A percentile compares a stretch with the other conserved stretches of the same genome.
Evolutionary conservation across 2,888 invertebrate genomes (phyloP).

Genomic region (Oegoconia quadripuncta): DNA sequence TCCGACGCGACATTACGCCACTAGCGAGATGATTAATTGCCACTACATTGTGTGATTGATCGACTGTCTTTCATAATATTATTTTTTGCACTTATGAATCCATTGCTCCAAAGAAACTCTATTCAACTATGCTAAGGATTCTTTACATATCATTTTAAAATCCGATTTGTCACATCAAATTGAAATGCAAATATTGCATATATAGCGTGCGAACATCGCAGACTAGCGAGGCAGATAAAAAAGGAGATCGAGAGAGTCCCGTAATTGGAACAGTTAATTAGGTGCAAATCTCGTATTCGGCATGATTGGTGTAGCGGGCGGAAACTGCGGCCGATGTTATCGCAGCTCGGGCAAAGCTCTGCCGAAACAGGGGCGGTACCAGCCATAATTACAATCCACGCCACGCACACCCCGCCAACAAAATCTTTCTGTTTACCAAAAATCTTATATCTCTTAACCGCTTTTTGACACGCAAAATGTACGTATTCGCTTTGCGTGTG

Average conservation of each 20-base stretch:
- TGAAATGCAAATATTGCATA: constrained; percentile 42
- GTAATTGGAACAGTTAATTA: constrained; percentile 53
- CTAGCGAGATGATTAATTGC: constrained; percentile 69
- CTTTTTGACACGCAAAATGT: constrained; percentile 68
- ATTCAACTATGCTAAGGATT: constrained; percentile 43
- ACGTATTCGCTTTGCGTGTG: constrained; percentile 64
- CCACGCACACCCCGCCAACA: constrained; percentile 48
- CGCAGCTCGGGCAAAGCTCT: constrained; percentile 42
- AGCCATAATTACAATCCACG: constrained; percentile 59
- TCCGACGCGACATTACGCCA: constrained; percentile 36
- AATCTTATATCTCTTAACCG: constrained; percentile 55
- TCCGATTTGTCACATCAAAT: constrained; percentile 57
- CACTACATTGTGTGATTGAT: constrained; percentile 57
- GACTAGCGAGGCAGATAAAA: too few species aligned
- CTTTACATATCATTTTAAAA: constrained; percentile 58
- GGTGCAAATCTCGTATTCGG: constrained; percentile 53
- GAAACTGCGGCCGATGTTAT: constrained; percentile 54
- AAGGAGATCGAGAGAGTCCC: constrained; percentile 34
- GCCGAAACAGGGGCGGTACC: constrained; percentile 59
- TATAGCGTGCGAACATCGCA: constrained; percentile 51
- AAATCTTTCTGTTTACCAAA: constrained; percentile 62
- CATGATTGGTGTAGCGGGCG: constrained; percentile 37
- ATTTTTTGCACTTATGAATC: constrained; percentile 29
- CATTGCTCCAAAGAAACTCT: constrained; percentile 31
- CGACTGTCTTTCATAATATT: constrained; percentile 43